phyloP scores from a whole-genome alignment of 2,888 invertebrate species.

The Napeogenes inachia region DNA sequence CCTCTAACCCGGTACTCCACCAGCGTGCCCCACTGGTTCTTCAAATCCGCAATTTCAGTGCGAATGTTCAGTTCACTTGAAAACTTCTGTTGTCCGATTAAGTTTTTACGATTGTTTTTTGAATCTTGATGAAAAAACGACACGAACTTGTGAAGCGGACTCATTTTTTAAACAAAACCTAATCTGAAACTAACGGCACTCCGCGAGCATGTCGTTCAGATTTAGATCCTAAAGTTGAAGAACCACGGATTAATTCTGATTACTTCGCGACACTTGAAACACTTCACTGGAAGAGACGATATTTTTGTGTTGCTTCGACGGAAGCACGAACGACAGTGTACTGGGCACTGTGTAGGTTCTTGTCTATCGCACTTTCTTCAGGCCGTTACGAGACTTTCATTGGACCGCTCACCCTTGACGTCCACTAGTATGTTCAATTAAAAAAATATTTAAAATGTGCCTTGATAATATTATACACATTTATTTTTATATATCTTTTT shows the following conservation, averaged over 20 bases:
- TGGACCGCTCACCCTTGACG: constrained; percentile 39
- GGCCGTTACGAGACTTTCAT: constrained; percentile 48
- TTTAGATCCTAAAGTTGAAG: constrained; percentile 20
- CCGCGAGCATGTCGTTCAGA: constrained; percentile 22
- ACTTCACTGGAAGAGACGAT: constrained; percentile 25
- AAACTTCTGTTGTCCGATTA: constrained; percentile 69
- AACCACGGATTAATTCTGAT: constrained; percentile 32
- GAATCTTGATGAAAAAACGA: constrained; percentile 79
- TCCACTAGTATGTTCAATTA: not conserved
- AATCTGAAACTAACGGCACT: not conserved
- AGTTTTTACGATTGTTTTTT: constrained; percentile 64
- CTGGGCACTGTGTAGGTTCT: constrained; percentile 26
- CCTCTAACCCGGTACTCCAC: constrained; percentile 71
- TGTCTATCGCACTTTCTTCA: constrained; percentile 52
- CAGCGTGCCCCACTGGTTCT: constrained; percentile 74
- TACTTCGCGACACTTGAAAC: constrained; percentile 13
- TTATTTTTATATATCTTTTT: no score
- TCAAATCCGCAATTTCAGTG: constrained; percentile 61
- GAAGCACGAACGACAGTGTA: constrained; percentile 51
- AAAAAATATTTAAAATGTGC: not conserved
- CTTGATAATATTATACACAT: no score
- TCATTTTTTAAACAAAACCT: constrained; percentile 55
- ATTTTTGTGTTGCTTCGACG: constrained; percentile 44
- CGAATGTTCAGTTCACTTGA: constrained; percentile 77
- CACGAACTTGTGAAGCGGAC: constrained; percentile 79